Evolutionary conservation across 2,113 vertebrate species (phyloP).

Genomic region (Piprites chloris): DNA sequence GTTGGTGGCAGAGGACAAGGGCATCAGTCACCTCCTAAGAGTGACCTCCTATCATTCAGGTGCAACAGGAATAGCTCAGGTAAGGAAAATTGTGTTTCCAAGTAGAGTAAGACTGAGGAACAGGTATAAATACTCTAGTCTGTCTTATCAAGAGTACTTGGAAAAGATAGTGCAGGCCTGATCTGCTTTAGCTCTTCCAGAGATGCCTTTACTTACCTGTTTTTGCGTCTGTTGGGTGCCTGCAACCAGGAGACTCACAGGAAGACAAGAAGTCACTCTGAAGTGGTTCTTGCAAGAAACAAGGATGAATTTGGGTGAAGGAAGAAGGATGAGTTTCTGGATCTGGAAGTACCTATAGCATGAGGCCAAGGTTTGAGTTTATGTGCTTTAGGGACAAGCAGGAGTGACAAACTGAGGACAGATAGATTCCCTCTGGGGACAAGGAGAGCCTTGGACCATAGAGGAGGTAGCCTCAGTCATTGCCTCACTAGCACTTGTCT

Average conservation of each 20-base stretch:
- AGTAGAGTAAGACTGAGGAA: not conserved
- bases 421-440: not conserved
- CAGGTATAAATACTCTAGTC: not conserved
- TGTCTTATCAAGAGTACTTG: not conserved
- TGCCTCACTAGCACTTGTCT: not conserved
- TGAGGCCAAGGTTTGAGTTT: not conserved
- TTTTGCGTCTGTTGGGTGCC: not conserved
- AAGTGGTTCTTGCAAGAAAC: not conserved
- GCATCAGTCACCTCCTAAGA: not conserved
- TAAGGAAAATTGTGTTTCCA: not conserved
- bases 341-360: not conserved
- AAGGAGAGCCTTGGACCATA: not conserved
- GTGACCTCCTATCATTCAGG: not conserved
- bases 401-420: not conserved
- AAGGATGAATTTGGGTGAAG: not conserved
- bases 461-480: not conserved
- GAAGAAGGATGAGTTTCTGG: not conserved
- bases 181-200: not conserved
- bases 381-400: not conserved
- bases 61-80: not conserved
- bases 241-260: not conserved
- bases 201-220: not conserved
- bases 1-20: not conserved
- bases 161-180: not conserved
- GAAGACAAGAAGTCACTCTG: not conserved